Base-by-base conservation (phyloP, 2,797 vertebrate genomes). In the Anguilla marmorata region DNA sequence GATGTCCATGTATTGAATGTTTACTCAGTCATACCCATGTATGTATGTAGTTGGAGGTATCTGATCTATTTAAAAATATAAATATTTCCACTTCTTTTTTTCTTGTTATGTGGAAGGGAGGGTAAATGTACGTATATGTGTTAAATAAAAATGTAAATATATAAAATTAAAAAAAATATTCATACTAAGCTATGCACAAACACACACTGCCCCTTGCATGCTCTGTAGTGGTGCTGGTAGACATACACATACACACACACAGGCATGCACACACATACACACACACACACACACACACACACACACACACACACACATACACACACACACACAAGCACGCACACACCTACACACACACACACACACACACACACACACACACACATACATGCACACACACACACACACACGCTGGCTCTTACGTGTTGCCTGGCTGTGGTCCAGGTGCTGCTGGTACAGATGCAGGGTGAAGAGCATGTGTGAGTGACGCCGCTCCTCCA, bases 381-480 rank as follows among this genome's bases (percentile, higher is more conserved):
- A 48, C 16, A 56, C 24, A 84, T 24, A 63, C 54, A 79, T 58
- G 16, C 63, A 74, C 37, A 80, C 54, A 84, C 72, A 87, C 88
- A 87, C 21, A 86, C 54, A 86, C 79, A 50, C 66, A 88, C 79
- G 30, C 85, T 90, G 76, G 74, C 79, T 92, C 97, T 12, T 96
- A 98, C 98, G 94, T 95, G 96, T 96, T 41, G 96, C 96, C 92
- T 96, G 93, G 93, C 95, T 21, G 95, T 96, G 93, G 93, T 97
- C 97, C 95, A 94, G 94, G 37, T 96, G 96, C 91, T 98, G 97
- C 94, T 98, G 98, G 89, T 97, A 96, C 88, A 99, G 93, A 11
- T 98, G 97, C 88, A 99, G 95, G 0, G 98, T 99, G 93, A 99
- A 99, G 85, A 99, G 97, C 97, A 99, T 96, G 93, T 99, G 99